A percentile compares a stretch with the other conserved stretches of the same genome.
phyloP scores from a whole-genome alignment of 1,140 invertebrate species.

The Tetraneura akinire region DNA sequence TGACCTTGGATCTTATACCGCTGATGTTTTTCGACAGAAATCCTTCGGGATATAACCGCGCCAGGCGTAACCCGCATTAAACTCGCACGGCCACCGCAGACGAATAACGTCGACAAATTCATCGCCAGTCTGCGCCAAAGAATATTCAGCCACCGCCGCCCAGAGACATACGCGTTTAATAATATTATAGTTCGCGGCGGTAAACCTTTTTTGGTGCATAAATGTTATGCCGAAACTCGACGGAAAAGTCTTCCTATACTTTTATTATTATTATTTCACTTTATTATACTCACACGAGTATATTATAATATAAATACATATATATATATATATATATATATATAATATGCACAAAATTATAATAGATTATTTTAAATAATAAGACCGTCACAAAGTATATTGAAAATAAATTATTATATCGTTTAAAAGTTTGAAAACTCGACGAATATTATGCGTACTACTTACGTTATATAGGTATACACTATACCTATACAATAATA shows the following conservation, averaged over 20 bases:
- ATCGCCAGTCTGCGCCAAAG: slow-evolving; percentile 9
- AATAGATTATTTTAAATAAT: slow-evolving; percentile 13
- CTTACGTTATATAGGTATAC: too few relatives aligned
- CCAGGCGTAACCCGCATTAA: not conserved
- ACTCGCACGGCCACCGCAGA: slow-evolving; percentile 22
- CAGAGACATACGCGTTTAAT: not conserved
- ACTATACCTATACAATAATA: too few relatives aligned
- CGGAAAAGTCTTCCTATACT: not conserved
- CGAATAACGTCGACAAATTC: slow-evolving; percentile 35
- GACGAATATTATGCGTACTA: too few relatives aligned
- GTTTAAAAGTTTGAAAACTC: slow-evolving; percentile 8
- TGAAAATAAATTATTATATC: slow-evolving; percentile 29
- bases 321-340: not conserved
- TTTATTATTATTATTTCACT: not conserved
- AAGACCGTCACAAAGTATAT: not conserved
- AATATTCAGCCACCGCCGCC: not conserved
- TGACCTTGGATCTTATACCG: not conserved
- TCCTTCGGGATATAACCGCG: slow-evolving; percentile 7
- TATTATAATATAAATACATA: not conserved
- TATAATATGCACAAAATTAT: too few relatives aligned
- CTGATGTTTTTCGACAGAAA: slow-evolving; percentile 1
- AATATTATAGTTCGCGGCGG: not conserved
- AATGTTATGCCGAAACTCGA: not conserved
- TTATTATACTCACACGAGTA: not conserved
- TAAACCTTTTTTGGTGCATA: slow-evolving; percentile 22